Percentiles rank a stretch among this genome's conserved stretches.
These are phyloP conservation scores for Protula sp. DNA, from an alignment of 2,888 invertebrate species.

Conservation along the genomic window DNA sequence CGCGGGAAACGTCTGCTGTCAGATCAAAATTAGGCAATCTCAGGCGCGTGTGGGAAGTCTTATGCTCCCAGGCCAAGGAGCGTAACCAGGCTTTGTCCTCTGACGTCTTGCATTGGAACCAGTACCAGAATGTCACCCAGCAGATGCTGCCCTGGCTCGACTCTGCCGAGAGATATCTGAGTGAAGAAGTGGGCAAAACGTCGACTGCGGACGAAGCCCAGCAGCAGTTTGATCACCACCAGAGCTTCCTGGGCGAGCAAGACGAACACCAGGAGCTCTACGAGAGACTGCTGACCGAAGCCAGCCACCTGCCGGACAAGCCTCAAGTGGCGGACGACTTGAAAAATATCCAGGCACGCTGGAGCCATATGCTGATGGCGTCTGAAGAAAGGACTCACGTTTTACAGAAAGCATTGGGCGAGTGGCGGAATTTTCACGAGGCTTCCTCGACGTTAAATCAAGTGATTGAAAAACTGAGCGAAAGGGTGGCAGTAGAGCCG, in stretches of 20 bases:
- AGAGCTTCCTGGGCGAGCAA: conserved; percentile 71
- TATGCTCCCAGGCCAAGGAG: conserved; percentile 71
- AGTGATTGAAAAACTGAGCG: conserved; percentile 36
- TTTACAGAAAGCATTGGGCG: conserved; percentile 39
- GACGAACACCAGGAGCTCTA: conserved; percentile 59
- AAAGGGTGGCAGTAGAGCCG: conserved; percentile 31
- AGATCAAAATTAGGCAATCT: conserved; percentile 71
- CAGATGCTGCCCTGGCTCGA: conserved; percentile 85
- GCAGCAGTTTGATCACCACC: conserved; percentile 58
- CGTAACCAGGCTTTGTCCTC: conserved; percentile 71
- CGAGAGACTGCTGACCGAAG: conserved; percentile 44
- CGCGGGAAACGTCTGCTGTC: conserved; percentile 66
- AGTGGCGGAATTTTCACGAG: conserved; percentile 39
- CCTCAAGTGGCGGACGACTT: conserved; percentile 41
- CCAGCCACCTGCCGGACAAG: conserved; percentile 43
- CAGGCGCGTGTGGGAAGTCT: conserved; percentile 69
- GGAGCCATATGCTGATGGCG: conserved; percentile 34
- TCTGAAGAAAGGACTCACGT: conserved; percentile 39
- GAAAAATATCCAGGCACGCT: conserved; percentile 37
- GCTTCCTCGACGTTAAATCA: conserved; percentile 37
- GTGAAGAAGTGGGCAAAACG: conserved; percentile 55
- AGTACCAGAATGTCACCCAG: conserved; percentile 70
- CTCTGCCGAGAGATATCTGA: conserved; percentile 75
- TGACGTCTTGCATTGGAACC: conserved; percentile 78
- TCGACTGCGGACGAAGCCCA: conserved; percentile 62